Base-by-base conservation (phyloP, 2,888 invertebrate genomes). In the Pachymerium ferrugineum region DNA sequence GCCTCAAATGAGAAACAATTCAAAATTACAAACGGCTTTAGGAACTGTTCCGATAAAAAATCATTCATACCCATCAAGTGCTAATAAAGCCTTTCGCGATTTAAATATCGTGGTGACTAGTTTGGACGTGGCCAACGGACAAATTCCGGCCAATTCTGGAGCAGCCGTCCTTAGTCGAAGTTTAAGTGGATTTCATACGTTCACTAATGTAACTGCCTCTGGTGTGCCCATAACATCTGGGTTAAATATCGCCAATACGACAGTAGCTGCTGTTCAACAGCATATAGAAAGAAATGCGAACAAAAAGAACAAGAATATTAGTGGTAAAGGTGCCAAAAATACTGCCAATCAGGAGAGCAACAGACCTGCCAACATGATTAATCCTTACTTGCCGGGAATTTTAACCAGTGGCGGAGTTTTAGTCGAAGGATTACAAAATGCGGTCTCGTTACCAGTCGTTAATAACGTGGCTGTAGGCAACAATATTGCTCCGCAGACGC, bases 311-410 rank as follows among this genome's bases (percentile, higher is more conserved):
- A 67, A 68, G 33, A 54, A 10, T n/a, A n/a, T 8, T 22, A 33
- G 16, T 33, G 35, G 38, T 3, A 73, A 68, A 68, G 68, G 73
- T 73, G 73, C 67, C 73, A 73, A 73, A 67, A 72, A 42, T 29
- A 67, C 67, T 31, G 35, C 68, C 22, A 54, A 29, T 47, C 28
- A 47, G 29, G 47, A 72, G 35, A 67, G 31, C 22, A 72, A 68
- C 25, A 28, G 75, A 68, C 12, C 28, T 22, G 38, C 62, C 22
- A 73, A 71, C 35, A 73, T 73, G n/a, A 74, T 75, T 19, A 75
- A 72, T 33, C 38, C 75, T n/a, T 70, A 75, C 10, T 68, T 75
- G 28, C 33, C 75, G 12, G 74, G 75, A n/a, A 62, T 75, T 19
- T 19, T 73, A 28, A 68, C 73, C 6, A 71, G 71, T 38, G 22